Base-by-base conservation (phyloP, 2,888 invertebrate genomes). In the Drosophila austrosaltans region DNA sequence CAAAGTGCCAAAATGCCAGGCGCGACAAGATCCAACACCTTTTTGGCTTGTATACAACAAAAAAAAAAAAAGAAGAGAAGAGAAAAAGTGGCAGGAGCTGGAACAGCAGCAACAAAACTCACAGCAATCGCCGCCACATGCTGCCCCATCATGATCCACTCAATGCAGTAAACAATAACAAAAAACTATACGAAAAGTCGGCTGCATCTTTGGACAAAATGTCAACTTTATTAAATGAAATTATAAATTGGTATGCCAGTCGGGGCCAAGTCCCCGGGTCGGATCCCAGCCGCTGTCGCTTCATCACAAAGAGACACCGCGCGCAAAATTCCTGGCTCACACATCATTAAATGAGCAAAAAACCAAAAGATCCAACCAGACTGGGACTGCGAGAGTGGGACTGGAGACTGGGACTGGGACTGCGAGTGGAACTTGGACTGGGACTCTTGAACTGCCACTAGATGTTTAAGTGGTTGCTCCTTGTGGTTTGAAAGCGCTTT, bases 151-250 rank as follows among this genome's bases (percentile, higher is more conserved):
- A 86, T 86, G 86, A 87, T 87, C 86, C 75, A 86, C 86, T 86
- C 76, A 74, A 42, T 25, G 69, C 58, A 71, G 77, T 77, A 48
- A 48, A 44, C 16, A 44, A 44, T 8, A 44, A 48, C 10, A n/a
- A 61, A 83, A 81, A 77, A 76, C 25, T 20, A 12, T 12, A 28
- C 54, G 30, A 44, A 64, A 44, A 40, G 42, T 30, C 16, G 57
- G 53, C 22, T 39, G 63, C 54, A 66, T 54, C 58, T 58, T 44
- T 22, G 32, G 68, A 67, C 78, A 77, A 86, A 86, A 87, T 86
- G 86, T 86, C 86, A 87, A 87, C 86, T 87, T 87, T 87, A 87
- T 87, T 87, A 87, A 87, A 87, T 77, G 88, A 87, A 87, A 87
- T 87, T 87, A 87, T 87, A 87, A 83, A 87, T 87, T 87, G 86